Evolutionary conservation across 2,113 vertebrate species (phyloP), one percentile per base, ranked within the genome.

Genomic region (Monarcha castaneiventris): DNA sequence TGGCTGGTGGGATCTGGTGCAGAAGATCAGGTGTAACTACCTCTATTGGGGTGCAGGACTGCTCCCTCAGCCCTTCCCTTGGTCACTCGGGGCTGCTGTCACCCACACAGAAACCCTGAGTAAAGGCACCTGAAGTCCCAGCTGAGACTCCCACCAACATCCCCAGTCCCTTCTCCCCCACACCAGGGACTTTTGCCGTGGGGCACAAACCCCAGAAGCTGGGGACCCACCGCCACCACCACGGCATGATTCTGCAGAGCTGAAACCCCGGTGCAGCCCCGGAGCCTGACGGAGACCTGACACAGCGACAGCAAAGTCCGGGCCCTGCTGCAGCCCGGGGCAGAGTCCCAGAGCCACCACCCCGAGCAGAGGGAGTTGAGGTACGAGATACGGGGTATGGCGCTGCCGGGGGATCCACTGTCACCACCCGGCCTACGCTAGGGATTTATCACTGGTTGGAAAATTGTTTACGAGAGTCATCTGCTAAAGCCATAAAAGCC

Each of bases 391-490:
- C 0, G 2, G 69, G 3, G 29, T 1, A 3, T 0, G 30, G 35
- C 6, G 0, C 33, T 17, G 46, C 27, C n/a, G 1, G 0, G 1
- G 62, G n/a, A 64, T 13, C 30, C 9, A 0, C 58, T 30, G 27
- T 11, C 23, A 1, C 26, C 39, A 23, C 26, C 27, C 5, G 0
- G 3, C 35, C 37, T 11, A 10, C 1, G 0, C 8, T 1, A 3
- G 0, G 54, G 5, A 25, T 25, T 89, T 89, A 59, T 90, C 52
- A 0, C 37, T 1, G 4, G 0, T 4, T 16, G 39, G 84, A 33
- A 35, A 88, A 86, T 46, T 15, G 10, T 62, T 93, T 35, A 39
- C 39, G 48, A 15, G 46, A 16, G 17, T 44, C 51, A 71, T 59
- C 64, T 30, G 20, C 35, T 9, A 3, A 43, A 37, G 46, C 75